Conservation (phyloP, 2,888 invertebrate genomes). For the Gisinianus flammeolus region DNA sequence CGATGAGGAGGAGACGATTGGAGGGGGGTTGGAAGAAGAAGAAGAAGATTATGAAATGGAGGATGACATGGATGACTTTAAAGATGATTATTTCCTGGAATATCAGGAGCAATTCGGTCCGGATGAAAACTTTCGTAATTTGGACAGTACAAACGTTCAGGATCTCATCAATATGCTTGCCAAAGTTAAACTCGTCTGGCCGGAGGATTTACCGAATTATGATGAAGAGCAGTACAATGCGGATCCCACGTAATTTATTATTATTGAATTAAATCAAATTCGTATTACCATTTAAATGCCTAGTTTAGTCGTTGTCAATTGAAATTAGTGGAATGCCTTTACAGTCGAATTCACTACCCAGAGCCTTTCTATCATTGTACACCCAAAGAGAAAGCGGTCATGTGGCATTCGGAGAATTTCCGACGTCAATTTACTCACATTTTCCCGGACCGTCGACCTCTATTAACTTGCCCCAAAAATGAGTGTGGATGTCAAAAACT, state of each 20-base stretch:
- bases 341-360: constrained; percentile 39
- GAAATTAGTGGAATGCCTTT: too few relatives aligned
- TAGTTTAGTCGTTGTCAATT: too few relatives aligned
- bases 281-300: neutral
- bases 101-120: constrained; percentile 31
- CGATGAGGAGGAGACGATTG: constrained; percentile 12
- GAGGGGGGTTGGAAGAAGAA: constrained; percentile 16
- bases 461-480: constrained; percentile 75
- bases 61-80: constrained; percentile 27
- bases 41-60: constrained; percentile 31
- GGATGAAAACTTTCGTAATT: constrained; percentile 22
- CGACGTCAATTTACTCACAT: constrained; percentile 71
- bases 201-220: constrained; percentile 53
- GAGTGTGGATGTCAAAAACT: constrained; percentile 66
- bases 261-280: neutral
- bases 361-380: constrained; percentile 61
- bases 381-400: constrained; percentile 74
- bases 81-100: constrained; percentile 29
- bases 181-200: constrained; percentile 55
- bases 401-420: constrained; percentile 75
- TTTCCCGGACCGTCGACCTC: constrained; percentile 69
- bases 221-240: constrained; percentile 43
- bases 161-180: constrained; percentile 53
- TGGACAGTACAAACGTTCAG: constrained; percentile 48
- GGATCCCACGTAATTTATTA: constrained; percentile 42